Evolutionary conservation across 2,888 invertebrate genomes (phyloP), one percentile per base, ranked within the genome.

Genomic region (Sminthurinus aureus): DNA sequence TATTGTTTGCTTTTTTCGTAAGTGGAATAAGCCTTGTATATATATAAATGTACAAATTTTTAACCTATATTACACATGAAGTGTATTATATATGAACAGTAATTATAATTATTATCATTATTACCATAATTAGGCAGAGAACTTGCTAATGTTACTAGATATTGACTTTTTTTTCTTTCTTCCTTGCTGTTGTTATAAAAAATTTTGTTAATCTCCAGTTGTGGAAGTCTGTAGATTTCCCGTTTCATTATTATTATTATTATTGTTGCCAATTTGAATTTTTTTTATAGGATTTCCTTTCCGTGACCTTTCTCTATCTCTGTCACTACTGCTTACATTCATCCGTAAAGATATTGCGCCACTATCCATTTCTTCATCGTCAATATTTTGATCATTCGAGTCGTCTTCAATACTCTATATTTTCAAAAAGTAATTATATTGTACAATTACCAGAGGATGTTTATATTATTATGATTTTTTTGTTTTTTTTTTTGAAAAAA

Each of bases 211-310:
- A 78, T 83, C 77, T 73, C 83, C 83, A 69, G 76, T 81, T 52
- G 83, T 76, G 51, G 83, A 74, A 22, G 79, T 84, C 50, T 81
- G 80, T 58, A 74, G 83, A 66, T 79, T 71, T 67, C 85, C 85
- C 78, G 82, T 77, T 24, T 85, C 85, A 76, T 88, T 85, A 67
- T 88, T 87, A 81, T 88, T 87, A 78, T 83, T 79, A 73, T 84
- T 84, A 71, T 88, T 88, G 76, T 88, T 88, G n/a, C 85, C 87
- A 71, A 86, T 88, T 11, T 87, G 87, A 52, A 88, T 87, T 67
- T 88, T 88, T 82, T 88, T 88, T 73, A 88, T 88, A 22, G 88
- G 88, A 84, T 88, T 88, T 24, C 88, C 88, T 86, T 88, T 88
- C 79, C 88, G 79, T 76, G 87, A 87, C 75, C 87, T 67, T 80